Conservation (phyloP, 1,140 invertebrate species). For the Mactra quadrangularis region DNA sequence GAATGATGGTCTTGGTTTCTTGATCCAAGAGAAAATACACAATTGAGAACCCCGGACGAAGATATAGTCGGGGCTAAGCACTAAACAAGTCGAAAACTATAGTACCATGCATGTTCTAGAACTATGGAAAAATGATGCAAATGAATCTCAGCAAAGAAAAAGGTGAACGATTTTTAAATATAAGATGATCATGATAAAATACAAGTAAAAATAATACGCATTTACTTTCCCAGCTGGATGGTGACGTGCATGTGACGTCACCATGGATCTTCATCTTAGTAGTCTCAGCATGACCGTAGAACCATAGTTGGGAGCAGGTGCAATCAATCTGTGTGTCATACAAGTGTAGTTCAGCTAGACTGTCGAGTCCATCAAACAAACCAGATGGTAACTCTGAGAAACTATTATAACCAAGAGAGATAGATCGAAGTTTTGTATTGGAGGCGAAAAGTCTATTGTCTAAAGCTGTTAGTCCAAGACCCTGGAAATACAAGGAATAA, state of each 20-base stretch:
- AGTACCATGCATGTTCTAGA: too few relatives aligned
- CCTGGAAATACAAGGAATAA: constrained; percentile 1
- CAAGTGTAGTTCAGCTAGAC: constrained; percentile 36
- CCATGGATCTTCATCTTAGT: constrained; percentile 34
- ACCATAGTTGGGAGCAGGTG: constrained; percentile 32
- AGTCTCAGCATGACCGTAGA: constrained; percentile 1
- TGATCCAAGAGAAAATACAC: too few relatives aligned
- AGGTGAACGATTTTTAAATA: too few relatives aligned
- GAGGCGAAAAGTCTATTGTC: not conserved
- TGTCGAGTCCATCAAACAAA: constrained; percentile 12
- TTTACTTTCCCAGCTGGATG: constrained; percentile 5
- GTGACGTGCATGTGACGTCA: constrained; percentile 31
- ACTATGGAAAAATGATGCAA: too few relatives aligned
- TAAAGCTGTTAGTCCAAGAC: not conserved
- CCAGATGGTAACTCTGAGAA: constrained; percentile 4
- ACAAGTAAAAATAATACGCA: too few relatives aligned
- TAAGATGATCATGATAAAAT: too few relatives aligned
- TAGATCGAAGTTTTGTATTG: constrained; percentile 23
- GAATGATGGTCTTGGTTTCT: too few relatives aligned
- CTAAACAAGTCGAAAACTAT: too few relatives aligned
- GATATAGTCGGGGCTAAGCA: too few relatives aligned
- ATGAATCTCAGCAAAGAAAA: too few relatives aligned
- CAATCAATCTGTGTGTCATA: constrained; percentile 27
- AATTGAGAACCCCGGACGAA: too few relatives aligned
- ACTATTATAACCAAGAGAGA: constrained; percentile 38